These are phyloP conservation scores for Echiichthys vipera DNA, from an alignment of 2,797 vertebrate genomes.

Conservation along the genomic window DNA sequence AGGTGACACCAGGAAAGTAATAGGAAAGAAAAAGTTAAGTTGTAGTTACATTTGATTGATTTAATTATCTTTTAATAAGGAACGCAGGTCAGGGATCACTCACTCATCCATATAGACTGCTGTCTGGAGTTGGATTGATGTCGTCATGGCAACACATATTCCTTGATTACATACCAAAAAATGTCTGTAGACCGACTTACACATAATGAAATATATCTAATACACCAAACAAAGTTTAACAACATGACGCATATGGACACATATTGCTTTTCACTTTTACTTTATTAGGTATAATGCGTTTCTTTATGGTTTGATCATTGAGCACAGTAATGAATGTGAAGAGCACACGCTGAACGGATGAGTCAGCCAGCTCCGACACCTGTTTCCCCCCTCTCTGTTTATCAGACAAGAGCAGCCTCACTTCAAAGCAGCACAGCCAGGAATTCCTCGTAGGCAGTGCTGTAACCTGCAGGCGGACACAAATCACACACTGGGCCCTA, in stretches of 20 bases:
- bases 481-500: conserved; percentile 26
- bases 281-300: conserved; percentile 48
- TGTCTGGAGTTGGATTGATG: neutral
- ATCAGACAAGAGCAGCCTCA: conserved; percentile 51
- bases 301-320: conserved; percentile 26
- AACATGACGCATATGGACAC: conserved; percentile 22
- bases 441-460: conserved; percentile 45
- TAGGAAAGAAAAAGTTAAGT: conserved; percentile 12
- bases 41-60: neutral
- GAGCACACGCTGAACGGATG: conserved; percentile 61
- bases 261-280: conserved; percentile 1
- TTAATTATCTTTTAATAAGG: neutral
- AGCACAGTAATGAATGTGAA: conserved; percentile 55
- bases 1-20: conserved; percentile 68
- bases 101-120: neutral
- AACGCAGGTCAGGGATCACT: conserved; percentile 21
- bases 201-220: neutral
- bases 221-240: neutral
- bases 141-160: conserved; percentile 1
- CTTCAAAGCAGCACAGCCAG: conserved; percentile 56
- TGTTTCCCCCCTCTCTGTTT: conserved; percentile 53
- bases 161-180: neutral
- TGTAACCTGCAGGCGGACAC: conserved; percentile 51
- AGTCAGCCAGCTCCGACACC: conserved; percentile 70
- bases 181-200: neutral